phyloP scores from a whole-genome alignment of 2,797 vertebrate species.

The Remorina albescens region DNA sequence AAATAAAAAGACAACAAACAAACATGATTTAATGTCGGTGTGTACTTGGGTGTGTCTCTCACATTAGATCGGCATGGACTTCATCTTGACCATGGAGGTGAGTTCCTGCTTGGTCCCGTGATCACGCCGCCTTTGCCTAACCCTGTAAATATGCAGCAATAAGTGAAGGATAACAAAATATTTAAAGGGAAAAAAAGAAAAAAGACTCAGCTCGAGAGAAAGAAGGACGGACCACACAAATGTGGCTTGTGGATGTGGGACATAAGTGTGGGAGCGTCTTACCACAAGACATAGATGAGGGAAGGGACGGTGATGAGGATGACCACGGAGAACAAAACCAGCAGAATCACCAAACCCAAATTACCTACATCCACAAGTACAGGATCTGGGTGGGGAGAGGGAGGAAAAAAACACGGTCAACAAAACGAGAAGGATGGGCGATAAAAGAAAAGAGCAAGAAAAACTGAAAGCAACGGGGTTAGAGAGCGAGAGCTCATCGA shows the following conservation, averaged over 20 bases:
- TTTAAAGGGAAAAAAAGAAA: background rate
- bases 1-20: too few relatives aligned
- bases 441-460: background rate
- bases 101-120: constrained; percentile 85
- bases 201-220: background rate
- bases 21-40: background rate
- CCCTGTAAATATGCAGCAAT: constrained; percentile 61
- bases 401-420: constrained; percentile 19
- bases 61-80: constrained; percentile 85
- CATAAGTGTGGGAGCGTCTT: constrained; percentile 55
- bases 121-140: constrained; percentile 78
- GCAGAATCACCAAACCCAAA: constrained; percentile 78
- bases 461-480: constrained; percentile 3
- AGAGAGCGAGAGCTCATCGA: background rate
- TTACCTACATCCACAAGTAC: constrained; percentile 66
- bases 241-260: constrained; percentile 41
- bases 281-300: constrained; percentile 83
- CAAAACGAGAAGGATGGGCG: background rate
- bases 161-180: background rate
- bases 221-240: constrained; percentile 20
- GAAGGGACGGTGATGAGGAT: constrained; percentile 80
- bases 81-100: constrained; percentile 88
- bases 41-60: constrained; percentile 2
- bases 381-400: constrained; percentile 55
- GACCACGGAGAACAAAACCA: constrained; percentile 82